phyloP scores from a whole-genome alignment of 1,140 invertebrate genomes.

The Mercenaria mercenaria region DNA sequence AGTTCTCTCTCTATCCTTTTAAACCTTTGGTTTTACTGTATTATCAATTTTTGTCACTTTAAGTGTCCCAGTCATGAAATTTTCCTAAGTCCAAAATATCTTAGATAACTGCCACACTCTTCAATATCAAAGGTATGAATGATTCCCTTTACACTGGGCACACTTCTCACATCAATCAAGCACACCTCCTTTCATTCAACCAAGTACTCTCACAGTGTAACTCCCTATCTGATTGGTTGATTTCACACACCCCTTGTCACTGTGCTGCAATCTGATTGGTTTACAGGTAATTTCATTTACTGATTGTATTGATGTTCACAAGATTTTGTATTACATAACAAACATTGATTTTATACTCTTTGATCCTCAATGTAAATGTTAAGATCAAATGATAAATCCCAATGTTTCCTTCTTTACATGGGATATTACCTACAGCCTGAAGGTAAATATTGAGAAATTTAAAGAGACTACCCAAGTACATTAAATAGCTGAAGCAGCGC shows the following conservation, averaged over 20 bases:
- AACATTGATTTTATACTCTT: slow-evolving; percentile 30
- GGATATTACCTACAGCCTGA: not conserved
- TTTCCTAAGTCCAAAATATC: not conserved
- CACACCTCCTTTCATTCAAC: slow-evolving; percentile 19
- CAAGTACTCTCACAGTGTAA: slow-evolving; percentile 12
- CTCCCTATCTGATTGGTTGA: slow-evolving; percentile 24
- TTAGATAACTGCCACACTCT: slow-evolving; percentile 32
- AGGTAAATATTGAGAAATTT: not conserved
- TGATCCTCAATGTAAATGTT: slow-evolving; percentile 58
- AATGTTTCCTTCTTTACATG: slow-evolving; percentile 37
- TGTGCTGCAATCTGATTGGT: slow-evolving; percentile 46
- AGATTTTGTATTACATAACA: slow-evolving; percentile 51
- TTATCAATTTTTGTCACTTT: not conserved
- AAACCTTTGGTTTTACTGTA: not conserved
- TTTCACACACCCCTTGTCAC: slow-evolving; percentile 51
- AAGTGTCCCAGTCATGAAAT: not conserved
- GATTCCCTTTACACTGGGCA: slow-evolving; percentile 46
- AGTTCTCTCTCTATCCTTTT: not conserved
- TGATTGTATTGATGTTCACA: slow-evolving; percentile 53
- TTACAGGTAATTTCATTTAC: slow-evolving; percentile 46
- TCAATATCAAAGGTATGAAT: slow-evolving; percentile 38
- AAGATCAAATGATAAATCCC: slow-evolving; percentile 47
- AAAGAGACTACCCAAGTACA: not conserved
- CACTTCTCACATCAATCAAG: slow-evolving; percentile 63
- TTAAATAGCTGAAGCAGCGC: slow-evolving; percentile 38